These are phyloP conservation scores for Lates calcarifer DNA, from an alignment of 2,113 vertebrate genomes.

Conservation along the genomic window DNA sequence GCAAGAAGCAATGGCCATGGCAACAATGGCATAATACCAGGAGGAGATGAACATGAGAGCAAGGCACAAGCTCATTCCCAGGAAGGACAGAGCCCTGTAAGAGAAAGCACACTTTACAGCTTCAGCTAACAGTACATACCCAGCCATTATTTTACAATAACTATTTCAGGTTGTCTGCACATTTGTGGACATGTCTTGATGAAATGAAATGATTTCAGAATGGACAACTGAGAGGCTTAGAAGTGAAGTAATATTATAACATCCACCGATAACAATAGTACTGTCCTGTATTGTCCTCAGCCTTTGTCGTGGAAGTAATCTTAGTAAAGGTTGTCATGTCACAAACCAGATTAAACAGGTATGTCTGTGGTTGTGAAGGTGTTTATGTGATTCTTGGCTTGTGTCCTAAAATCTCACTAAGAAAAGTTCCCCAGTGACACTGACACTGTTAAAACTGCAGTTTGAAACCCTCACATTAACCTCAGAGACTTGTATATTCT, in stretches of 20 bases:
- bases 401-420: not conserved
- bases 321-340: slow-evolving; percentile 12
- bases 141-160: not conserved
- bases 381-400: not conserved
- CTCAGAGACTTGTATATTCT: not conserved
- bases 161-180: not conserved
- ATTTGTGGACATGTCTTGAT: slow-evolving; percentile 14
- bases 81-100: slow-evolving; percentile 93
- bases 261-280: slow-evolving; percentile 32
- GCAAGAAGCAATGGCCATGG: slow-evolving; percentile 93
- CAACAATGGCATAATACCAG: slow-evolving; percentile 96
- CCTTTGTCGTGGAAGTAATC: slow-evolving; percentile 43
- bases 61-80: slow-evolving; percentile 97
- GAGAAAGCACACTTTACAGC: slow-evolving; percentile 16
- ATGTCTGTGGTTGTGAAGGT: not conserved
- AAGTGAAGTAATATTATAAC: slow-evolving; percentile 9
- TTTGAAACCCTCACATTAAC: not conserved
- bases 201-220: slow-evolving; percentile 7
- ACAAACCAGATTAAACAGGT: slow-evolving; percentile 1
- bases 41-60: slow-evolving; percentile 98
- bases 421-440: not conserved
- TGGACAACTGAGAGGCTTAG: slow-evolving; percentile 31
- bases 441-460: not conserved
- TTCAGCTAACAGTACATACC: not conserved
- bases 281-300: slow-evolving; percentile 8